phyloP scores from a whole-genome alignment of 1,140 invertebrate genomes.

The Leptoteleia sp. region DNA sequence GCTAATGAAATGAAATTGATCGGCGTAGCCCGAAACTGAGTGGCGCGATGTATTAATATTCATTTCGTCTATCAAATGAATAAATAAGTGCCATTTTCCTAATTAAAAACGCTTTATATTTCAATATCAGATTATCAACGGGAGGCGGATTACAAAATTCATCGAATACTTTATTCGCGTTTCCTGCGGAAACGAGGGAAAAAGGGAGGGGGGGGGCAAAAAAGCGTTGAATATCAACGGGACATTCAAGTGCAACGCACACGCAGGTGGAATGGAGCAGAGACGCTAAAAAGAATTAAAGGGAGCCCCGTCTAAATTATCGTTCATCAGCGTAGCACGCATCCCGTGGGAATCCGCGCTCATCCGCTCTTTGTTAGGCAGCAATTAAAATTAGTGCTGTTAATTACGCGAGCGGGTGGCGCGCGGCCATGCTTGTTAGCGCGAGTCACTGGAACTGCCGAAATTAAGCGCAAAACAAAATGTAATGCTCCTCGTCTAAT shows the following conservation, averaged over 20 bases:
- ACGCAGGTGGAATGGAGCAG: conserved; percentile 55
- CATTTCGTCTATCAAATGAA: conserved; percentile 6
- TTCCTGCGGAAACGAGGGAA: too few relatives aligned
- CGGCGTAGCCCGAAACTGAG: neutral
- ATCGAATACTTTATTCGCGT: conserved; percentile 43
- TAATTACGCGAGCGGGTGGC: conserved; percentile 73
- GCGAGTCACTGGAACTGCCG: conserved; percentile 70
- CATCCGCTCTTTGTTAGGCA: conserved; percentile 75
- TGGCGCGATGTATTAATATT: conserved; percentile 6
- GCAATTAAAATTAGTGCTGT: conserved; percentile 79
- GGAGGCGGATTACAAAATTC: conserved; percentile 39
- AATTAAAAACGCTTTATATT: conserved; percentile 27
- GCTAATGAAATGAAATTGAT: neutral
- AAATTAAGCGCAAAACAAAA: conserved; percentile 76
- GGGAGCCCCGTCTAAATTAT: conserved; percentile 73
- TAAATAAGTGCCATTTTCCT: conserved; percentile 22
- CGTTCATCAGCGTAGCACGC: conserved; percentile 72
- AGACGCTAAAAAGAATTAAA: conserved; percentile 69
- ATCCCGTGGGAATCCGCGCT: conserved; percentile 71
- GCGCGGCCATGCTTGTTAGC: conserved; percentile 71
- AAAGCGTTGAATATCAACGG: conserved; percentile 44
- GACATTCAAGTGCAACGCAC: conserved; percentile 42
- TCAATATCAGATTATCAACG: conserved; percentile 29
- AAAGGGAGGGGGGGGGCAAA: conserved; percentile 38
- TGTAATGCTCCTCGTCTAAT: conserved; percentile 74